These are phyloP conservation scores for Vultur gryphus DNA, from an alignment of 2,797 vertebrate species.

Conservation along the genomic window DNA sequence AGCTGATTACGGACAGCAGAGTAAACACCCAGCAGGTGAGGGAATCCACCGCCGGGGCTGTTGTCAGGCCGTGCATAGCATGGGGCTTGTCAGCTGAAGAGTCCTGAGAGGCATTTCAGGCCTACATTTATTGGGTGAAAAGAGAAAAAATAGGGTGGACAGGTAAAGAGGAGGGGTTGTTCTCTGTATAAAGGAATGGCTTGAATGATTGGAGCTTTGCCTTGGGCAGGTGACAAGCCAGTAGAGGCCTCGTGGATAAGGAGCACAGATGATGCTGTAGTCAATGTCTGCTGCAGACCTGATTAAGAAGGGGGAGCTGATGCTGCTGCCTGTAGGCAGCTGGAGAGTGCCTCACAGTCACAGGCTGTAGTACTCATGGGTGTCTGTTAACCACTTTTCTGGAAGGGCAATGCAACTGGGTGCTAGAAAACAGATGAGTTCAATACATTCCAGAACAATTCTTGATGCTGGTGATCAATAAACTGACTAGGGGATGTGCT, in stretches of 20 bases:
- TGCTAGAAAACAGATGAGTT: not conserved
- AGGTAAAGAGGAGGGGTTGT: not conserved
- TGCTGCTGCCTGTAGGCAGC: not conserved
- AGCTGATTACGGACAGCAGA: not conserved
- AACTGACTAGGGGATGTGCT: not conserved
- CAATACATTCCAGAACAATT: not conserved
- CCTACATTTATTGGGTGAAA: not conserved
- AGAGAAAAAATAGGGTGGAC: not conserved
- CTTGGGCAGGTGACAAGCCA: not conserved
- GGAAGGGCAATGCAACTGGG: not conserved
- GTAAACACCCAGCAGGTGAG: not conserved
- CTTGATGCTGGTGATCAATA: not conserved
- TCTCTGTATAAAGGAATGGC: not conserved
- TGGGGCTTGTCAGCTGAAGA: not conserved
- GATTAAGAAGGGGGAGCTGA: not conserved
- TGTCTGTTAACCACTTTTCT: not conserved
- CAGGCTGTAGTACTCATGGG: not conserved
- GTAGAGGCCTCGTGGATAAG: not conserved
- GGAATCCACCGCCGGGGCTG: not conserved
- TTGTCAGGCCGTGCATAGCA: not conserved
- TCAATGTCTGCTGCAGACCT: not conserved
- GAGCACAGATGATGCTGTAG: not conserved
- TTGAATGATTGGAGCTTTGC: not conserved
- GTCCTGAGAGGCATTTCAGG: not conserved
- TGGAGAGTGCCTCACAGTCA: not conserved